phyloP scores from a whole-genome alignment of 92 coral and sea anemone genomes.

The Paragorgia papillata region DNA sequence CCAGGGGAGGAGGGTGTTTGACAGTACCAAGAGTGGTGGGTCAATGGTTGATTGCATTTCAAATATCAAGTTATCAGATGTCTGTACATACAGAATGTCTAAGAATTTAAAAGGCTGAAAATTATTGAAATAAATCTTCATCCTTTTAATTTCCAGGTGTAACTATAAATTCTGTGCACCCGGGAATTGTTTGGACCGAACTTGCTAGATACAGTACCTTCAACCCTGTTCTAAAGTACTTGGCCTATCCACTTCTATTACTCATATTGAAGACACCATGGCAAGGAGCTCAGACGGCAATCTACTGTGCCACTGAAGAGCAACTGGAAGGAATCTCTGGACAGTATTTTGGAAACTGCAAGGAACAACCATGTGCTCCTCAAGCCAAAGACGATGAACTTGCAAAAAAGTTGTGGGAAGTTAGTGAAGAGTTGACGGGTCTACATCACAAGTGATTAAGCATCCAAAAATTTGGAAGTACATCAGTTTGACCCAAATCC shows the following conservation, averaged over 20 bases:
- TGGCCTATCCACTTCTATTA: constrained; percentile 69
- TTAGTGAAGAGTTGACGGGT: constrained; percentile 72
- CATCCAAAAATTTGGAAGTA: no score
- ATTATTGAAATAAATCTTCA: no score
- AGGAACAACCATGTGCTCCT: constrained; percentile 64
- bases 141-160: constrained; percentile 63
- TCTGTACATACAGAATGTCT: no score
- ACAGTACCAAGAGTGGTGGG: no score
- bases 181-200: constrained; percentile 91
- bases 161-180: constrained; percentile 83
- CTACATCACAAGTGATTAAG: no score
- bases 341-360: constrained; percentile 74
- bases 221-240: constrained; percentile 56
- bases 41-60: no score
- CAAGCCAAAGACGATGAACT: constrained; percentile 87
- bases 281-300: constrained; percentile 92
- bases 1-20: no score
- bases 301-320: constrained; percentile 90
- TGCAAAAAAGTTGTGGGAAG: constrained; percentile 92
- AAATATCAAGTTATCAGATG: no score
- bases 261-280: constrained; percentile 76
- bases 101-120: no score
- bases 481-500: no score
- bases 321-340: constrained; percentile 70
- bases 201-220: constrained; percentile 70